Base-by-base conservation (phyloP, 2,113 vertebrate species). In the Perca schrenkii region DNA sequence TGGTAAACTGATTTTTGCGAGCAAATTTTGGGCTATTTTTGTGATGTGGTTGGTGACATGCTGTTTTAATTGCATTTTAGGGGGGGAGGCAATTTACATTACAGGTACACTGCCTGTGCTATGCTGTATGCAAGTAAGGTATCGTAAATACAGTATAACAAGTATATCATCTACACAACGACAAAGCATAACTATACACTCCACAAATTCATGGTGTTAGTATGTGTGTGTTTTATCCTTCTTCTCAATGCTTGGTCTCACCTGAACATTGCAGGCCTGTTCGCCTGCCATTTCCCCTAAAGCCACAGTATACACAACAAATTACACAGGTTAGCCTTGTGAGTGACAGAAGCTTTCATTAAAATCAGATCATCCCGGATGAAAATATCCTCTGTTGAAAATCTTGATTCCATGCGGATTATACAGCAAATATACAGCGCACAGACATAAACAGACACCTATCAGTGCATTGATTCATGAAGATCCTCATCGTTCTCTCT, bases 331-430 rank as follows among this genome's bases (percentile, higher is more conserved):
- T 91, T 91, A 74, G 88, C 68, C 83, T 21, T 53, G 36, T 87
- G 91, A 93, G 88, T 95, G 94, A 94, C 92, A 94, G 93, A 90
- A 88, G 87, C 91, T 93, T 95, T 95, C 93, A 94, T 90, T 94
- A 93, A 92, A 93, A 94, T 92, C 90, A 90, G 85, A 93, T 94
- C 88, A 92, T 91, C 86, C 68, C 17, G 31, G 89, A 93, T 94
- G 90, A 93, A 94, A 95, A 94, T 94, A 94, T 90, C 89, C 84
- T 87, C 73, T 80, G 86, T 72, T 91, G 86, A 92, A 94, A 94
- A 93, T 89, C 88, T 86, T 31, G 57, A 92, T 92, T 93, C 91
- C 90, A 91, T 84, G 81, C 80, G 62, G 90, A 90, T 94, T 94
- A 89, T 77, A 85, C 88, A 86, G 87, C 85, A 91, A 91, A 93